phyloP scores from a whole-genome alignment of 1,140 invertebrate genomes.

The Drosophila prosaltans region DNA sequence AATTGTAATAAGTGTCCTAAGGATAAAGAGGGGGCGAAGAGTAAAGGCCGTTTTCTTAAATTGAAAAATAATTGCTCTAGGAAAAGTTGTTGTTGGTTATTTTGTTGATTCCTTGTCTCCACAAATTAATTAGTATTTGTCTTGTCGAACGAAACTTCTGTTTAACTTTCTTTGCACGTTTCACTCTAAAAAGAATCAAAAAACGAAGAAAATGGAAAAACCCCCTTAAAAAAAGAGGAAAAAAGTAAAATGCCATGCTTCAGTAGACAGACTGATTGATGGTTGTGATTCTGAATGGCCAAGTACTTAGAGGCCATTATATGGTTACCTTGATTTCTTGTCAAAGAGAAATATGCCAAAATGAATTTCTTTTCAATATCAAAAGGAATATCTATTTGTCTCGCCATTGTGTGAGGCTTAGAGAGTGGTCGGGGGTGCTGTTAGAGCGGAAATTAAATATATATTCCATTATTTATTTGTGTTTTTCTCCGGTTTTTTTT shows the following conservation, averaged over 20 bases:
- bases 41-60: conserved; percentile 27
- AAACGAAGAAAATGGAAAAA: conserved; percentile 11
- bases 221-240: background rate
- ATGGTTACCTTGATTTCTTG: conserved; percentile 33
- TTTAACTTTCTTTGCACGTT: background rate
- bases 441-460: conserved; percentile 74
- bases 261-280: conserved; percentile 55
- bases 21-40: conserved; percentile 35
- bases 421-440: conserved; percentile 12
- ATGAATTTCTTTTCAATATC: conserved; percentile 44
- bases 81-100: conserved; percentile 26
- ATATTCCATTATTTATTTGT: conserved; percentile 56
- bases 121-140: conserved; percentile 53
- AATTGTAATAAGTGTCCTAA: conserved; percentile 20
- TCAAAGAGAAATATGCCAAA: conserved; percentile 36
- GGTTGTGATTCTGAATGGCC: conserved; percentile 26
- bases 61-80: conserved; percentile 71
- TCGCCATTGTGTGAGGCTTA: conserved; percentile 29
- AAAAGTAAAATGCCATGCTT: conserved; percentile 24
- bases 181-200: background rate
- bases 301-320: conserved; percentile 34
- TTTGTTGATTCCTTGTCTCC: conserved; percentile 35
- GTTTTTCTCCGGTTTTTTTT: conserved; percentile 24
- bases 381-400: conserved; percentile 42
- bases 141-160: conserved; percentile 8